Base-by-base conservation (phyloP, 37 sponge, comb jelly and placozoan genomes). In the Halisarca cf. caerulea region DNA sequence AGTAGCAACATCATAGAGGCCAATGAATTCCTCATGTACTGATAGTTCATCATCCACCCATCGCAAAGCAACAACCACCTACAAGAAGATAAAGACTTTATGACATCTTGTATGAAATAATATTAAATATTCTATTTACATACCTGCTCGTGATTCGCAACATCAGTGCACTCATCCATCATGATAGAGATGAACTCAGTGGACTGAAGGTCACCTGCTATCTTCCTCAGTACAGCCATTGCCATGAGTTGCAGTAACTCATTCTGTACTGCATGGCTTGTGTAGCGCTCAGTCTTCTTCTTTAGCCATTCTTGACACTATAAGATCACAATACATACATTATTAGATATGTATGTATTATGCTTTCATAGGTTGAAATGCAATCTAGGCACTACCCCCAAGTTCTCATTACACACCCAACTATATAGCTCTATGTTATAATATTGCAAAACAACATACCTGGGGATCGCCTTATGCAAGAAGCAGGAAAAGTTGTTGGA, bases 401-500 rank as follows among this genome's bases (percentile, higher is more conserved):
- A n/a, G n/a, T n/a, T n/a, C n/a, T n/a, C n/a, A n/a, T n/a, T n/a
- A n/a, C n/a, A n/a, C n/a, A n/a, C n/a, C n/a, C n/a, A n/a, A n/a
- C n/a, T n/a, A n/a, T n/a, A n/a, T n/a, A n/a, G n/a, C n/a, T n/a
- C n/a, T n/a, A n/a, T n/a, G n/a, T n/a, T n/a, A n/a, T n/a, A n/a
- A n/a, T n/a, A n/a, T n/a, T n/a, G n/a, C n/a, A n/a, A n/a, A n/a
- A n/a, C n/a, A n/a, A 59, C 23, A 8, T 59, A 59, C 60, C 60
- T 59, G 23, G 25, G 60, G 60, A 59, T 59, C 60, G 25, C 25
- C 60, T 59, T 59, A 2, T 59, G 60, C 60, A 27, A 59, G 60
- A 6, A 59, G 60, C 60, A 9, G 60, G 60, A 59, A 59, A n/a
- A 59, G 25, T 59, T 59, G 60, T 25, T 59, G 60, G 60, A 59